phyloP scores from a whole-genome alignment of 2,113 vertebrate species.

The Odontesthes bonariensis region DNA sequence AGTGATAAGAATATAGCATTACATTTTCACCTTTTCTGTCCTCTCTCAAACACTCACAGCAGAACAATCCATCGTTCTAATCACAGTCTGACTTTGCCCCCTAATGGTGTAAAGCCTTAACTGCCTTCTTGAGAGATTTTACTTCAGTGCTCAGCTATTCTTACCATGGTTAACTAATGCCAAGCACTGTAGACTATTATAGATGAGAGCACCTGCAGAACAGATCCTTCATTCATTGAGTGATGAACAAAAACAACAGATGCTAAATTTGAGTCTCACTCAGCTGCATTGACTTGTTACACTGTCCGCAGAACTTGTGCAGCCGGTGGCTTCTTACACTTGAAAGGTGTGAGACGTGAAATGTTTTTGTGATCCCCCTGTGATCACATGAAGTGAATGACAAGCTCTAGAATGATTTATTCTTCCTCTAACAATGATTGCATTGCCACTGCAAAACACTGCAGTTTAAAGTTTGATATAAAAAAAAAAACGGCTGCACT shows the following conservation, averaged over 20 bases:
- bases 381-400: constrained; percentile 26
- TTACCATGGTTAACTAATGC: neutral
- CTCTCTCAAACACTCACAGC: neutral
- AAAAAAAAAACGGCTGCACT: constrained; percentile 16
- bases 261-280: no score
- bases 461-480: constrained; percentile 24
- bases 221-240: no score
- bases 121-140: constrained; percentile 14
- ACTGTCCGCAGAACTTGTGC: no score
- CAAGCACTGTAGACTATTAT: no score
- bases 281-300: no score
- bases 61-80: neutral
- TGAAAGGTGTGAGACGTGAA: constrained; percentile 11
- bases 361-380: constrained; percentile 12
- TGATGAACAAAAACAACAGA: no score
- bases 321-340: constrained; percentile 11
- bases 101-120: constrained; percentile 56
- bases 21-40: neutral
- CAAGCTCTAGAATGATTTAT: constrained; percentile 3
- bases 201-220: neutral
- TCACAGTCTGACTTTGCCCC: constrained; percentile 66
- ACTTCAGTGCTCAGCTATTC: neutral
- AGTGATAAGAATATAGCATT: constrained; percentile 11
- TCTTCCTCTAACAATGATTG: constrained; percentile 3
- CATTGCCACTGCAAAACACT: constrained; percentile 9